A percentile compares a stretch with the other conserved stretches of the same genome.
These are phyloP conservation scores for Hypomesus transpacificus DNA, from an alignment of 2,113 vertebrate genomes.

Conservation along the genomic window DNA sequence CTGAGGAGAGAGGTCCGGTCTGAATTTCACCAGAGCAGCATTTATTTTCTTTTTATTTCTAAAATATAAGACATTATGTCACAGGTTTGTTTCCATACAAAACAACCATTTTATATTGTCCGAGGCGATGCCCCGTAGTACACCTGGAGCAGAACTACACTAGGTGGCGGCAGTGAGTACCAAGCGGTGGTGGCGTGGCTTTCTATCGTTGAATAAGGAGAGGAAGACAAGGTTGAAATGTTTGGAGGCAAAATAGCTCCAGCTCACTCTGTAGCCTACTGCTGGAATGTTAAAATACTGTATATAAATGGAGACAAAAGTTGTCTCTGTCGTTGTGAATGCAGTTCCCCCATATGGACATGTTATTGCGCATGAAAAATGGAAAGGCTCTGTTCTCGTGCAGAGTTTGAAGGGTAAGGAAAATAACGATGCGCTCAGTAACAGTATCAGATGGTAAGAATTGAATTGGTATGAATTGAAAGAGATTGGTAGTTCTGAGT, in stretches of 20 bases:
- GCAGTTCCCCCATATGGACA: constrained; percentile 78
- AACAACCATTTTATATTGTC: too few relatives aligned
- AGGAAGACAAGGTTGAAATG: not conserved
- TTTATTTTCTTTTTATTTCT: too few relatives aligned
- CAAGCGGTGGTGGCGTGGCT: too few relatives aligned
- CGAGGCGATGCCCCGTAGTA: too few relatives aligned
- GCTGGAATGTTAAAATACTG: not conserved
- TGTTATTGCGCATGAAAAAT: constrained; percentile 77
- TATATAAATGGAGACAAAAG: constrained; percentile 37
- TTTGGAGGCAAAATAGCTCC: not conserved
- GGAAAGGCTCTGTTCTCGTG: constrained; percentile 80
- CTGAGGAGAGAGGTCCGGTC: too few relatives aligned
- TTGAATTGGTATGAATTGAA: too few relatives aligned
- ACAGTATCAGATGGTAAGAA: not conserved
- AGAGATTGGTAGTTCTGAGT: too few relatives aligned
- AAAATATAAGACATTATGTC: too few relatives aligned
- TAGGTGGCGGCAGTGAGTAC: too few relatives aligned
- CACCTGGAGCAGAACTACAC: too few relatives aligned
- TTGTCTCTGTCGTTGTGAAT: constrained; percentile 39
- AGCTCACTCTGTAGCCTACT: not conserved
- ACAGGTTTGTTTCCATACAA: too few relatives aligned
- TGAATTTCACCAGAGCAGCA: too few relatives aligned
- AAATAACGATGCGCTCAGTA: not conserved
- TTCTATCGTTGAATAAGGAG: not conserved
- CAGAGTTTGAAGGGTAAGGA: constrained; percentile 76